Conservation (phyloP, 2,888 invertebrate species). For the Rambutsinella grinnellia region DNA sequence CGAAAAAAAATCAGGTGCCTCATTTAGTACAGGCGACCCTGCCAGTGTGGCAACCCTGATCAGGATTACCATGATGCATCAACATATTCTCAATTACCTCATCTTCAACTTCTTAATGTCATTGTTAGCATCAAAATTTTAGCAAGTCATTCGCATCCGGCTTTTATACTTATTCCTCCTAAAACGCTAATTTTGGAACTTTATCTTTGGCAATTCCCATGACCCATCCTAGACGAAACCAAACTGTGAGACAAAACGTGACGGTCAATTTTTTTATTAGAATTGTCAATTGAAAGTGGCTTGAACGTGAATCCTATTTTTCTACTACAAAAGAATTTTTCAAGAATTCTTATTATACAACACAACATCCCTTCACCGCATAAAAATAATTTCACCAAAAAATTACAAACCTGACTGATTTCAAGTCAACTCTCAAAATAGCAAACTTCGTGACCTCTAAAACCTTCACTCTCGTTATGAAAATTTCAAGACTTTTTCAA, state of each 20-base stretch:
- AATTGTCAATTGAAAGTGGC: not conserved
- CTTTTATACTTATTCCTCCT: too few relatives aligned
- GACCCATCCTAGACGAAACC: not conserved
- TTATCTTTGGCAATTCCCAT: not conserved
- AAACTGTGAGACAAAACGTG: not conserved
- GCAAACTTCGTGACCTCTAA: conserved; percentile 30
- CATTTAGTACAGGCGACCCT: too few relatives aligned
- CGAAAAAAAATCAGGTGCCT: too few relatives aligned
- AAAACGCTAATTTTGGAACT: not conserved
- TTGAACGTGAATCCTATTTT: not conserved
- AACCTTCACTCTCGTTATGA: conserved; percentile 19
- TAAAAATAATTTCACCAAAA: too few relatives aligned
- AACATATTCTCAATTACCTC: too few relatives aligned
- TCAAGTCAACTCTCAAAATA: not conserved
- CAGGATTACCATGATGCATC: too few relatives aligned
- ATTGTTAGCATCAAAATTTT: too few relatives aligned
- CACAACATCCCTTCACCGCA: not conserved
- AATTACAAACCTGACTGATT: conserved; percentile 9
- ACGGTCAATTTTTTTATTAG: not conserved
- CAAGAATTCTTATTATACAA: not conserved
- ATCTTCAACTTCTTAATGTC: too few relatives aligned
- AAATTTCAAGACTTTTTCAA: not conserved
- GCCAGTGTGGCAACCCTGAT: too few relatives aligned
- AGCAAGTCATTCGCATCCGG: not conserved
- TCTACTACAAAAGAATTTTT: too few relatives aligned